Percentiles rank a stretch among this genome's conserved stretches.
Conservation (phyloP, 1,140 invertebrate genomes). For the Eumeta japonica region DNA sequence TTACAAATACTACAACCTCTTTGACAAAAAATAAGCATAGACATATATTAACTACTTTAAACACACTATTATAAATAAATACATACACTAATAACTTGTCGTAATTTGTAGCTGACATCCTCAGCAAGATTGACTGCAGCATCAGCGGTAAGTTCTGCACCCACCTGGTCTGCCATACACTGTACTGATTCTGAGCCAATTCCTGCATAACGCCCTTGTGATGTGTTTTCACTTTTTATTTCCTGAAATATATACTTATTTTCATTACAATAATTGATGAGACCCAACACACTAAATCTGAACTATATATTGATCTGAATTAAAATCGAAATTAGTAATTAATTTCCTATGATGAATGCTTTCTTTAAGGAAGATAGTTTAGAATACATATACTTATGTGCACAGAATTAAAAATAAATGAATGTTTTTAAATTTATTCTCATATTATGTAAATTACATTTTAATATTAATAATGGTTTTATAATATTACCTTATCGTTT, state of each 20-base stretch:
- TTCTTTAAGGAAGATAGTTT: no score
- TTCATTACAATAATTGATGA: no score
- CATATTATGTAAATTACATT: neutral
- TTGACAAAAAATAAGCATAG: no score
- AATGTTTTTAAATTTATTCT: no score
- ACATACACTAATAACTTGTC: conserved; percentile 51
- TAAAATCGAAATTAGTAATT: conserved; percentile 3
- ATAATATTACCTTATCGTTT: conserved; percentile 40
- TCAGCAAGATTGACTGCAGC: conserved; percentile 50
- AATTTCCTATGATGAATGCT: no score
- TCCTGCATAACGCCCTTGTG: conserved; percentile 49
- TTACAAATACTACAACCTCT: no score
- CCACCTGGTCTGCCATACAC: conserved; percentile 50
- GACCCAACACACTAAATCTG: neutral
- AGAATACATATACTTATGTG: no score
- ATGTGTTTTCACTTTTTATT: conserved; percentile 23
- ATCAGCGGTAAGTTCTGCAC: conserved; percentile 41
- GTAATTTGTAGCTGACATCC: conserved; percentile 51
- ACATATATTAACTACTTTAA: no score
- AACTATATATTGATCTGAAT: neutral
- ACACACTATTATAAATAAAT: conserved; percentile 1
- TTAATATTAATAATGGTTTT: conserved; percentile 1
- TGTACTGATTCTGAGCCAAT: conserved; percentile 47
- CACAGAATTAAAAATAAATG: no score
- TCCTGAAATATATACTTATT: no score